These are phyloP conservation scores for Callopanchax toddi DNA, from an alignment of 2,113 vertebrate genomes.

Conservation along the genomic window DNA sequence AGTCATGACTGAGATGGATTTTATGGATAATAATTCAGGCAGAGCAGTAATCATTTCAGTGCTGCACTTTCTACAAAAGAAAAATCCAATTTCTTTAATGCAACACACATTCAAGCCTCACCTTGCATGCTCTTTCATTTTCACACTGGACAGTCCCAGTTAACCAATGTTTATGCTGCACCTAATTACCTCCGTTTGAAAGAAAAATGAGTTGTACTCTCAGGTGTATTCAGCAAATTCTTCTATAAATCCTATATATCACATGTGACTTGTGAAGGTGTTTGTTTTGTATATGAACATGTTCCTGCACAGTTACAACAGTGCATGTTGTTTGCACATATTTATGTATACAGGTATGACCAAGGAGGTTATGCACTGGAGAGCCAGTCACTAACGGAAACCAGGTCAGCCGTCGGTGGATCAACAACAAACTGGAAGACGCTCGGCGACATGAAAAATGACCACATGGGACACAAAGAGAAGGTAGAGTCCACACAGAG, in stretches of 20 bases:
- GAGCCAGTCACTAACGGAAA: slow-evolving; percentile 84
- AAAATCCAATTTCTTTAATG: slow-evolving; percentile 3
- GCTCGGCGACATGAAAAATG: slow-evolving; percentile 83
- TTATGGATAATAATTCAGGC: slow-evolving; percentile 27
- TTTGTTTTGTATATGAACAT: neutral
- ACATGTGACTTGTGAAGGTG: slow-evolving; percentile 7
- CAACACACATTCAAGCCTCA: neutral
- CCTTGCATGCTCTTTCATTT: neutral
- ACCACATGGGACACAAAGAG: slow-evolving; percentile 88
- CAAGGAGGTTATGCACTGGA: slow-evolving; percentile 81
- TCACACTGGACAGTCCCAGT: neutral
- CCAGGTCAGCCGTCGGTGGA: slow-evolving; percentile 57
- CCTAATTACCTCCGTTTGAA: slow-evolving; percentile 39
- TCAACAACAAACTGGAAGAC: slow-evolving; percentile 86
- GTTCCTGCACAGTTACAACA: neutral
- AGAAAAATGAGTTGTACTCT: slow-evolving; percentile 30
- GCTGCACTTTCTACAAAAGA: neutral
- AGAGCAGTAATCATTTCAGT: slow-evolving; percentile 3
- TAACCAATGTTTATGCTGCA: slow-evolving; percentile 13
- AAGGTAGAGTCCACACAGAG: slow-evolving; percentile 77
- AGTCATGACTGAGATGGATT: slow-evolving; percentile 27
- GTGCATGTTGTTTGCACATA: neutral
- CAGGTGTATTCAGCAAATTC: too few species aligned
- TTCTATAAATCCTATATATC: slow-evolving; percentile 16
- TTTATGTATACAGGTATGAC: slow-evolving; percentile 83